Base-by-base conservation (phyloP, 2,797 vertebrate genomes). In the Macropus fuliginosus region DNA sequence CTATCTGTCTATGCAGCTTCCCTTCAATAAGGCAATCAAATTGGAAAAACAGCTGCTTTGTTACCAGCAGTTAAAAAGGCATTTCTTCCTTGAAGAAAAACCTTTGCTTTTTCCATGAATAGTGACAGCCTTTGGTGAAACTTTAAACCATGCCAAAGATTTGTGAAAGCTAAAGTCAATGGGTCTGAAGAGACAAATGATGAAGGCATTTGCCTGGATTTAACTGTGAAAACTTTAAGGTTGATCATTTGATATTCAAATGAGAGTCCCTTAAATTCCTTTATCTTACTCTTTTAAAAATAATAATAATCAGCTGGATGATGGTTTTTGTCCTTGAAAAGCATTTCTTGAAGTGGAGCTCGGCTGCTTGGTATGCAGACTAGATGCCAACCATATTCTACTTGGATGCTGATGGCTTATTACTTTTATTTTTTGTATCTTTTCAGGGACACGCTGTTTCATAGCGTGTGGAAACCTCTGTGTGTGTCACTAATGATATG, bases 101-200 rank as follows among this genome's bases (percentile, higher is more conserved):
- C 93, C 92, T 97, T 97, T 97, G 95, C 90, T 95, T 90, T 97
- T 87, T 97, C 93, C 94, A 97, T 97, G 96, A 98, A 92, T 94
- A 66, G 55, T 91, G 94, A 40, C 96, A 96, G 87, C 55, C 74
- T 92, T 97, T 95, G 96, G 62, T 66, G 97, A 98, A 98, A 97
- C 93, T 97, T 96, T 95, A 95, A 98, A 94, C 54, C 59, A 95
- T 98, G 98, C 98, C 98, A 98, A 98, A 97, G 92, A 18, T 50
- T 98, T 98, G 90, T 93, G 96, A 98, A 98, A 98, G 97, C 95
- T 98, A 95, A 97, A 91, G 40, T 92, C 92, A 94, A 9, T 87
- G n/a, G 98, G 95, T 98, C 98, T 98, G 97, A 98, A 98, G 98
- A 98, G 98, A 96, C 98, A 98, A 98, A 92, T 5, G 0, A 95